Conservation (phyloP, 2,113 vertebrate species). For the Oncorhynchus nerka region DNA sequence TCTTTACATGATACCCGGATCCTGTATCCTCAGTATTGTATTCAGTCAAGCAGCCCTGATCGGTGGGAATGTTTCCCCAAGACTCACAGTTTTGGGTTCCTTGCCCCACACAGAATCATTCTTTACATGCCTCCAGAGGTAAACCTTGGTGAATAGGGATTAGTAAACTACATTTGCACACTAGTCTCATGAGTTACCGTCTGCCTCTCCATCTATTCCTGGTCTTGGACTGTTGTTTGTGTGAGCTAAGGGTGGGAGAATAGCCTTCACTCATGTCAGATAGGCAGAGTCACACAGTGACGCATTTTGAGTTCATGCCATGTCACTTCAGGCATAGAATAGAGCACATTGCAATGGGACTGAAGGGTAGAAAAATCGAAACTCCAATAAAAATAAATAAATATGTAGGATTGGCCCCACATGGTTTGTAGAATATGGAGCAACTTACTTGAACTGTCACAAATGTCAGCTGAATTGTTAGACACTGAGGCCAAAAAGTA, state of each 20-base stretch:
- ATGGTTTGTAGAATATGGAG: not conserved
- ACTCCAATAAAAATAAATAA: not conserved
- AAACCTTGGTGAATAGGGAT: slow-evolving; percentile 30
- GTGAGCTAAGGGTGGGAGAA: slow-evolving; percentile 13
- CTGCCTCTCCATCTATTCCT: slow-evolving; percentile 46
- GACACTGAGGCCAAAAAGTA: not conserved
- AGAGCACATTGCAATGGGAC: not conserved
- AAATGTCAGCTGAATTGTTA: not conserved
- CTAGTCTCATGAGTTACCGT: slow-evolving; percentile 35
- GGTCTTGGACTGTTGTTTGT: slow-evolving; percentile 45
- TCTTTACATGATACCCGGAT: slow-evolving; percentile 22
- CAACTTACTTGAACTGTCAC: not conserved
- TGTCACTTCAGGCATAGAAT: not conserved
- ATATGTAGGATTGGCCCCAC: not conserved
- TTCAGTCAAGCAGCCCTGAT: slow-evolving; percentile 18
- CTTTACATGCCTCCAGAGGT: slow-evolving; percentile 43
- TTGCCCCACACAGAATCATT: slow-evolving; percentile 41
- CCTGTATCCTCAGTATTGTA: slow-evolving; percentile 14
- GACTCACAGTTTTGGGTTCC: slow-evolving; percentile 23
- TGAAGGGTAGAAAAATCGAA: not conserved
- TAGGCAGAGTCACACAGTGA: not conserved
- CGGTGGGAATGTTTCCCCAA: slow-evolving; percentile 14
- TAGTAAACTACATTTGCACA: slow-evolving; percentile 48
- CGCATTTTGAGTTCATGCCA: not conserved
- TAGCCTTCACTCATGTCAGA: not conserved